Evolutionary conservation across 1,140 invertebrate genomes (phyloP).

Genomic region (Plectus sambesii): DNA sequence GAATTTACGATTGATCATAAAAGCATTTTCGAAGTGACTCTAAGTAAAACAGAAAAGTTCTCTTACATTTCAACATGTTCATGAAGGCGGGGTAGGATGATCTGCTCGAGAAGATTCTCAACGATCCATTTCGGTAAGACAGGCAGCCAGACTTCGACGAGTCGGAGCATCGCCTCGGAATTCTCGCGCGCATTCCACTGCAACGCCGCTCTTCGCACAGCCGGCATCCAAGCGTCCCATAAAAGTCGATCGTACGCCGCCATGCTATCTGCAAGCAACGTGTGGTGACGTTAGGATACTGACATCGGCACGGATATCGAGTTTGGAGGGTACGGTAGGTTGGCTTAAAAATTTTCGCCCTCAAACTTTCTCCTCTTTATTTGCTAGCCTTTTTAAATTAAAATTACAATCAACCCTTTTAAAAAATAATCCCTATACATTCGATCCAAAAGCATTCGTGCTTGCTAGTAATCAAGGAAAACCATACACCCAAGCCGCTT

Average conservation of each 20-base stretch:
- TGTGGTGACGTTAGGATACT: no score
- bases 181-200: conserved; percentile 48
- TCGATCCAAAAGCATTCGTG: no score
- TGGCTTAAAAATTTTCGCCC: no score
- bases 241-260: conserved; percentile 53
- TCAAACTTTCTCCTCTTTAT: no score
- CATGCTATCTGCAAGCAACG: conserved; percentile 47
- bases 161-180: conserved; percentile 59
- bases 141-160: conserved; percentile 68
- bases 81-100: conserved; percentile 66
- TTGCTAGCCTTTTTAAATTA: no score
- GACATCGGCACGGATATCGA: no score
- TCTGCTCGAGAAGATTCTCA: conserved; percentile 66
- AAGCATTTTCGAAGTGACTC: background rate
- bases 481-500: no score
- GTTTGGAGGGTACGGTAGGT: no score
- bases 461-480: no score
- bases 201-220: conserved; percentile 59
- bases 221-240: conserved; percentile 80
- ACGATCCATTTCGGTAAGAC: conserved; percentile 70
- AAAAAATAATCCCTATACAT: no score
- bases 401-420: no score
- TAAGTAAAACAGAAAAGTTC: background rate
- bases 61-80: conserved; percentile 59
- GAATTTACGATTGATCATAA: no score